Base-by-base conservation (phyloP, 2,888 invertebrate genomes). In the Chaetoderma sp. region DNA sequence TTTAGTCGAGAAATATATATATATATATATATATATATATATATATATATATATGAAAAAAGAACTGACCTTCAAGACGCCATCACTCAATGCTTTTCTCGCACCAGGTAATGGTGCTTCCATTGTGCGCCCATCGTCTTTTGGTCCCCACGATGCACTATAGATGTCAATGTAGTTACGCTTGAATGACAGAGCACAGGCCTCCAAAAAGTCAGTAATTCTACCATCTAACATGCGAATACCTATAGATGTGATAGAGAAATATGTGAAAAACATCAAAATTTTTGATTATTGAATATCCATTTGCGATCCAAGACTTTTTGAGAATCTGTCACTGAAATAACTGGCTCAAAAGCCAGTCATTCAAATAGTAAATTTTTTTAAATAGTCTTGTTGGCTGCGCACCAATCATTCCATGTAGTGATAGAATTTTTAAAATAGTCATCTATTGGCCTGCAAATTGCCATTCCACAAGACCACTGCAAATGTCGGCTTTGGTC, bases 101-200 rank as follows among this genome's bases (percentile, higher is more conserved):
- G 94, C 93, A 6, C 95, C 89, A 55, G 90, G 88, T 25, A 94
- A 93, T 0, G 96, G 96, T 2, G 92, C 93, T 83, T 96, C 96
- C 28, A 96, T 92, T 1, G 94, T 94, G 81, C 89, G 89, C 0
- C 96, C 96, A 83, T 96, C 92, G 83, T 96, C 96, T 74, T 91
- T 92, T 13, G 96, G 96, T 4, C 96, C 96, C 86, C 86, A 86
- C 6, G 84, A 85, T 10, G 86, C 83, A 68, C 84, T 84, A 75
- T 78, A 84, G 47, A 86, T 80, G 63, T 83, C 78, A 6, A 86
- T 75, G 64, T 80, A 69, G 8, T 85, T 56, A 23, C 71, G 74
- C 23, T 83, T 78, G 65, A 77, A 85, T 6, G 68, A 45, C 28
- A 86, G 60, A 4, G 85, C 84, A 60, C 76, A 74, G 0, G 83